These are phyloP conservation scores for Muraenolepis orangiensis DNA, from an alignment of 2,797 vertebrate genomes.

Conservation along the genomic window DNA sequence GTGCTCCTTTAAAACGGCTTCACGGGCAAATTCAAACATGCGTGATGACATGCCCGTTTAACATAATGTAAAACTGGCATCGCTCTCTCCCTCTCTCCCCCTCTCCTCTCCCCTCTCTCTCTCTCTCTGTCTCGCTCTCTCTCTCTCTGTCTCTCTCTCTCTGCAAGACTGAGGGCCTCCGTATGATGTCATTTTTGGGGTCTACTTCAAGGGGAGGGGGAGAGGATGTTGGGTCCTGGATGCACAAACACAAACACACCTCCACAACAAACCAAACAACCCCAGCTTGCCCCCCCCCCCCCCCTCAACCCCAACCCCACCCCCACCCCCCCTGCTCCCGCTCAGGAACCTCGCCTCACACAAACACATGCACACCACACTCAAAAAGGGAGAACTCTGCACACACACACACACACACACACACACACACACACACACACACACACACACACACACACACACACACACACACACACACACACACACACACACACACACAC, in stretches of 20 bases:
- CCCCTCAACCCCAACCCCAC: neutral
- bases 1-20: constrained; percentile 19
- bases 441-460: constrained; percentile 39
- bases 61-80: neutral
- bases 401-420: constrained; percentile 23
- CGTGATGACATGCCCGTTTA: neutral
- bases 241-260: neutral
- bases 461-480: constrained; percentile 56
- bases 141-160: too few species aligned
- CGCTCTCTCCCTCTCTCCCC: neutral
- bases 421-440: constrained; percentile 52
- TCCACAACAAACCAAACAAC: constrained; percentile 51
- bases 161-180: neutral
- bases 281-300: too few species aligned
- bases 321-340: too few species aligned
- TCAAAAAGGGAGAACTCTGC: constrained; percentile 23
- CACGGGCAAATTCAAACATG: neutral
- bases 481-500: neutral
- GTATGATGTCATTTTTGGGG: neutral
- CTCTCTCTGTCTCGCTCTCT: too few species aligned
- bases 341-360: neutral
- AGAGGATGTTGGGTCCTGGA: neutral
- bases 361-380: neutral
- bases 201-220: neutral
- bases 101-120: neutral